Conservation (phyloP, 2,113 vertebrate species). For the Sinocyclocheilus grahami region DNA sequence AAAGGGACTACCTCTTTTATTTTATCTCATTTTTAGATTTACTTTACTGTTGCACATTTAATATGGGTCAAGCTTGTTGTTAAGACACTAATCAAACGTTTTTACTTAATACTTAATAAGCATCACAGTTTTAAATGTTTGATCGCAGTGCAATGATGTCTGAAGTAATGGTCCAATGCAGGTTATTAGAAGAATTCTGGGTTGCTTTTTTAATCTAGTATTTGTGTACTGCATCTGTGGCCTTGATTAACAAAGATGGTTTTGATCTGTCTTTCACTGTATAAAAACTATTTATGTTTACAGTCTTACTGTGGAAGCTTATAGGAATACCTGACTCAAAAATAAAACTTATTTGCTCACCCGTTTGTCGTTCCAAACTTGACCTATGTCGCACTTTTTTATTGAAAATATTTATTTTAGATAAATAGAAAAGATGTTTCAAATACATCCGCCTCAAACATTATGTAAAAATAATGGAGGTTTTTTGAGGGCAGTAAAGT, state of each 20-base stretch:
- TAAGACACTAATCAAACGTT: neutral
- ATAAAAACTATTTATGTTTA: neutral
- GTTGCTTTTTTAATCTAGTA: neutral
- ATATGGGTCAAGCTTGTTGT: conserved; percentile 15
- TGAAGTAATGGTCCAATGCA: neutral
- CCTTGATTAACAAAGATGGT: neutral
- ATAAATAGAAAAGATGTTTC: neutral
- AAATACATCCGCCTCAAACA: neutral
- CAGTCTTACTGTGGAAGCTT: neutral
- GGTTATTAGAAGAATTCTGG: neutral
- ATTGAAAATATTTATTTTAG: neutral
- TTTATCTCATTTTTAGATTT: conserved; percentile 15
- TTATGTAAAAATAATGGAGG: neutral
- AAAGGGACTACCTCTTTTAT: conserved; percentile 29
- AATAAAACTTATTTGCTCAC: neutral
- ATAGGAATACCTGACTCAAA: neutral
- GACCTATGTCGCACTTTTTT: neutral
- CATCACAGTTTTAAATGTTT: neutral
- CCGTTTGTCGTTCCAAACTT: neutral
- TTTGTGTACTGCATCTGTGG: conserved; percentile 3
- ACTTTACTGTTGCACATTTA: conserved; percentile 3
- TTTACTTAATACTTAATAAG: neutral
- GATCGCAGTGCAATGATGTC: neutral
- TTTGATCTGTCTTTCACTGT: neutral
- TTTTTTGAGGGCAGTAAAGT: neutral